A percentile compares a stretch with the other conserved stretches of the same genome.
Conservation (phyloP, 2,113 vertebrate species). For the Tautogolabrus adspersus region DNA sequence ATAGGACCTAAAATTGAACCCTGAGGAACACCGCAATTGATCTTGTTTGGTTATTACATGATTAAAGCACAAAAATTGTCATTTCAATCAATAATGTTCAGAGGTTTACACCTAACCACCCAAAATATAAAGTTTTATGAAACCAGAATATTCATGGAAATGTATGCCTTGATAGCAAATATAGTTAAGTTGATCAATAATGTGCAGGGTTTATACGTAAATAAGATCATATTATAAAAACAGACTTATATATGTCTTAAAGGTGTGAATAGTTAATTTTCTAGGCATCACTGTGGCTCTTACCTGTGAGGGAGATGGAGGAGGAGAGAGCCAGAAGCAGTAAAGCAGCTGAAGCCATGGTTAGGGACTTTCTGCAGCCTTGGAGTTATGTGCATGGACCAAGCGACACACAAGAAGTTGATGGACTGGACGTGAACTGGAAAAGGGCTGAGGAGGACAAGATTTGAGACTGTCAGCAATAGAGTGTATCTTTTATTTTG, state of each 20-base stretch:
- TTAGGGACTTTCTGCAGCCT: conserved; percentile 1
- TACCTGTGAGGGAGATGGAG: conserved; percentile 72
- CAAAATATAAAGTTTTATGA: too few relatives aligned
- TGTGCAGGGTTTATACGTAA: neutral
- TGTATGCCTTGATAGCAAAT: too few relatives aligned
- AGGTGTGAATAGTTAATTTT: neutral
- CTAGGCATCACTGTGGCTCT: conserved; percentile 3
- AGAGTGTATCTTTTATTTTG: neutral
- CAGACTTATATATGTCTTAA: neutral
- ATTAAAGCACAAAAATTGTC: neutral
- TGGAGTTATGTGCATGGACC: neutral
- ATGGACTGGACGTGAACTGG: conserved; percentile 35
- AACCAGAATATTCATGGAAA: too few relatives aligned
- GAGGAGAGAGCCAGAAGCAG: conserved; percentile 63
- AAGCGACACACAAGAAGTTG: conserved; percentile 1
- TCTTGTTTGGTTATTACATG: too few relatives aligned
- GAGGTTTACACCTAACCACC: too few relatives aligned
- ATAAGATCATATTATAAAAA: neutral
- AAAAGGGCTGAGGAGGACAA: neutral
- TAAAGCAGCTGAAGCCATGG: conserved; percentile 67
- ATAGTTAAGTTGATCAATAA: too few relatives aligned
- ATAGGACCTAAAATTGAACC: neutral
- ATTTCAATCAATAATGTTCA: neutral
- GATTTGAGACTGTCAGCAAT: too few relatives aligned
- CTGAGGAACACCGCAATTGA: neutral